A percentile compares a stretch with the other conserved stretches of the same genome.
Evolutionary conservation across 2,888 invertebrate genomes (phyloP).

Genomic region (Nomada ferruginata): DNA sequence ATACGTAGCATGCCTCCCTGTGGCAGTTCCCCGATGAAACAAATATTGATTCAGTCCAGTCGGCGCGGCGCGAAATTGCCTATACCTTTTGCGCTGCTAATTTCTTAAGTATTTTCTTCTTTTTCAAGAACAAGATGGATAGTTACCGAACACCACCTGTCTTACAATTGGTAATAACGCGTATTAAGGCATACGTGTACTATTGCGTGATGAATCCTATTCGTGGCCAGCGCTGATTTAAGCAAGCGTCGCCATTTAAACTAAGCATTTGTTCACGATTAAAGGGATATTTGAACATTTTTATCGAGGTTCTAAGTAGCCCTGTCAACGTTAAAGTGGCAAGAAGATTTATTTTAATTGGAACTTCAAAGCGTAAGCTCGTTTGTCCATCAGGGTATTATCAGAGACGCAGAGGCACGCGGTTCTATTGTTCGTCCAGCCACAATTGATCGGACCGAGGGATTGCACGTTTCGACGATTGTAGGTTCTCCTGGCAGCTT

Average conservation of each 20-base stretch:
- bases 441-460: constrained; percentile 38
- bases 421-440: constrained; percentile 55
- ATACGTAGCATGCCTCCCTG: constrained; percentile 11
- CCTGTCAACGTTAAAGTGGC: constrained; percentile 50
- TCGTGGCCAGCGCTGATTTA: too few species aligned
- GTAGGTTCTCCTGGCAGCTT: too few species aligned
- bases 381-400: constrained; percentile 79
- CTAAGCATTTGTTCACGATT: neutral
- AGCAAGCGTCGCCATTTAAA: neutral
- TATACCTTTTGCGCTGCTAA: constrained; percentile 22
- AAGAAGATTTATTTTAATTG: constrained; percentile 80
- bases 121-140: too few species aligned
- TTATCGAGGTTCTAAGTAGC: neutral
- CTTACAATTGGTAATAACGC: too few species aligned
- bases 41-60: constrained; percentile 51
- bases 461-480: constrained; percentile 10
- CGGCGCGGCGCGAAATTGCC: constrained; percentile 29
- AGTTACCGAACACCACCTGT: too few species aligned
- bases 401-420: constrained; percentile 56
- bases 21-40: constrained; percentile 35
- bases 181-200: too few species aligned
- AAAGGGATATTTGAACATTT: neutral
- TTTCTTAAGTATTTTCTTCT: constrained; percentile 2
- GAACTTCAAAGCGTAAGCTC: constrained; percentile 81
- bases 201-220: too few species aligned